Conservation (phyloP, 2,888 invertebrate genomes). For the Thecocarcelia acutangulata region DNA sequence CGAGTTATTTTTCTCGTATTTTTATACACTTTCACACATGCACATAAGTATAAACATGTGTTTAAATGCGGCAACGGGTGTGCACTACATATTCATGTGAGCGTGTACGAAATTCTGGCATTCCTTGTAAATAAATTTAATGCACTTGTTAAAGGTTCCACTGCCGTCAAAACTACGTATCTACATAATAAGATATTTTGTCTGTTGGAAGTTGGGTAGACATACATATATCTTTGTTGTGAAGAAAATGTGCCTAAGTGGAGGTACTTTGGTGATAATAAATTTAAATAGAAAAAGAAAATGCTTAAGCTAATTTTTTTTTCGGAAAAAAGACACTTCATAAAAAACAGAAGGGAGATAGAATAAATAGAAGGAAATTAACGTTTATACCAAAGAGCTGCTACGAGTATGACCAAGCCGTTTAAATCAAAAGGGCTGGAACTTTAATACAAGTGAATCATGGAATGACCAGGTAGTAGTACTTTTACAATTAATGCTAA, state of each 20-base stretch:
- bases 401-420: too few relatives aligned
- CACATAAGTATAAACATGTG: too few relatives aligned
- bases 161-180: constrained; percentile 12
- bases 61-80: constrained; percentile 12
- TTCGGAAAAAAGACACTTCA: too few relatives aligned
- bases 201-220: background rate
- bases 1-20: background rate
- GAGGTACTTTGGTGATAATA: constrained; percentile 12
- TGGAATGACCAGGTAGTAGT: too few relatives aligned
- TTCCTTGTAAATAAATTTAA: constrained; percentile 44
- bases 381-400: too few relatives aligned
- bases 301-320: background rate
- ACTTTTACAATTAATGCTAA: too few relatives aligned
- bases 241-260: background rate
- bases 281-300: constrained; percentile 15
- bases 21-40: background rate
- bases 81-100: constrained; percentile 25
- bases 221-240: background rate
- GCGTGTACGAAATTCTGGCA: constrained; percentile 12
- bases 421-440: too few relatives aligned
- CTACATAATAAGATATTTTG: constrained; percentile 15
- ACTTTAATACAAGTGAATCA: too few relatives aligned
- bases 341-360: too few relatives aligned
- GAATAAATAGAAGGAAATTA: too few relatives aligned
- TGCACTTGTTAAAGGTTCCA: constrained; percentile 48